Conservation (phyloP, 1,140 invertebrate genomes). For the Phortica variegata region DNA sequence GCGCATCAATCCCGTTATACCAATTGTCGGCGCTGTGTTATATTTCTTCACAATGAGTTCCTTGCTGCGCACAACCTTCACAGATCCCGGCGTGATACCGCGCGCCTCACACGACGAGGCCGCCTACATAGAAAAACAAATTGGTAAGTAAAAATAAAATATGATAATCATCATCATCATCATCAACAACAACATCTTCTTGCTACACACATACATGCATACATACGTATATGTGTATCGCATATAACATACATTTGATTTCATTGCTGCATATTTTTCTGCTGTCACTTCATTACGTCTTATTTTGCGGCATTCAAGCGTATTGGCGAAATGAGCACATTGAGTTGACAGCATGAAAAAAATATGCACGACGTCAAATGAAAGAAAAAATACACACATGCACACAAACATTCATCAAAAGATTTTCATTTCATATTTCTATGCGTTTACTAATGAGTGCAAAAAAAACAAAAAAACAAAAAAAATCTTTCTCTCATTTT, state of each 20-base stretch:
- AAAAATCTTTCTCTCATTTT: too few species aligned
- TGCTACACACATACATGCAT: conserved; percentile 18
- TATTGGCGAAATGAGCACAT: too few species aligned
- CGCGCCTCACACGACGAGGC: conserved; percentile 87
- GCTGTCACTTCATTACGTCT: conserved; percentile 49
- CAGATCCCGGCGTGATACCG: conserved; percentile 93
- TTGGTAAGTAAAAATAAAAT: conserved; percentile 61
- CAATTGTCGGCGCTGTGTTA: conserved; percentile 79
- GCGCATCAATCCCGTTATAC: conserved; percentile 81
- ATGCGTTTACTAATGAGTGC: too few species aligned
- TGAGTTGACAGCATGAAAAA: too few species aligned
- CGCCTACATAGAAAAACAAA: conserved; percentile 87
- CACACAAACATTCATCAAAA: too few species aligned
- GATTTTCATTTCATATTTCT: too few species aligned
- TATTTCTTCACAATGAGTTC: conserved; percentile 90
- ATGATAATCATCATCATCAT: conserved; percentile 44
- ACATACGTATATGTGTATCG: conserved; percentile 8
- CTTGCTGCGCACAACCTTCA: conserved; percentile 87
- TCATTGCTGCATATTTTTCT: conserved; percentile 30
- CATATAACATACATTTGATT: conserved; percentile 13
- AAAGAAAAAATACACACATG: conserved; percentile 16
- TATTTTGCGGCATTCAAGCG: too few species aligned
- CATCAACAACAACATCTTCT: conserved; percentile 17
- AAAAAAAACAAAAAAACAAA: conserved; percentile 7
- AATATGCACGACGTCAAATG: conserved; percentile 42